Conservation (phyloP, 2,888 invertebrate genomes). For the Eilema griseolum region DNA sequence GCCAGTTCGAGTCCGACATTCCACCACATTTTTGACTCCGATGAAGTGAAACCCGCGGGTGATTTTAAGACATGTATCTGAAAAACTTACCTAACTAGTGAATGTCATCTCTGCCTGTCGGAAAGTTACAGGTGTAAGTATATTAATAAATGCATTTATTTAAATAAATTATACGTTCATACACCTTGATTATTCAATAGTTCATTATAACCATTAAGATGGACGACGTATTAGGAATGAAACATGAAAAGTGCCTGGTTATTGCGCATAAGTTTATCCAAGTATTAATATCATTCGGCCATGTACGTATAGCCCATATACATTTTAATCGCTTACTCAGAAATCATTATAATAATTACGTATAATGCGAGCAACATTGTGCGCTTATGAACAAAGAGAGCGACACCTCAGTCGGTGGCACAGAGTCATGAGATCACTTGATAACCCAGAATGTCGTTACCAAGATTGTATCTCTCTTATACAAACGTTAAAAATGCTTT, state of each 20-base stretch:
- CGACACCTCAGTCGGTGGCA: constrained; percentile 44
- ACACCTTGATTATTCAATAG: constrained; percentile 29
- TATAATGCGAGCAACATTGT: constrained; percentile 58
- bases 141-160: background rate
- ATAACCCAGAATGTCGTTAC: constrained; percentile 48
- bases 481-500: constrained; percentile 43
- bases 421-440: constrained; percentile 39
- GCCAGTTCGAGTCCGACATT: too few relatives aligned
- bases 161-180: constrained; percentile 7
- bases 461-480: constrained; percentile 48
- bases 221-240: constrained; percentile 33
- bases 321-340: constrained; percentile 52
- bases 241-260: constrained; percentile 43
- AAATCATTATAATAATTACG: constrained; percentile 61
- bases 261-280: constrained; percentile 38
- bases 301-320: constrained; percentile 43
- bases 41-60: too few relatives aligned
- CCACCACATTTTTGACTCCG: too few relatives aligned
- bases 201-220: constrained; percentile 35
- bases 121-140: background rate
- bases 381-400: constrained; percentile 53
- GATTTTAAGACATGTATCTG: too few relatives aligned
- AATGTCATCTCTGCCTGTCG: background rate
- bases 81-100: background rate
- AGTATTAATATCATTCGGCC: constrained; percentile 46